Evolutionary conservation across 2,797 vertebrate species (phyloP).

Genomic region (Xiphophorus birchmanni): DNA sequence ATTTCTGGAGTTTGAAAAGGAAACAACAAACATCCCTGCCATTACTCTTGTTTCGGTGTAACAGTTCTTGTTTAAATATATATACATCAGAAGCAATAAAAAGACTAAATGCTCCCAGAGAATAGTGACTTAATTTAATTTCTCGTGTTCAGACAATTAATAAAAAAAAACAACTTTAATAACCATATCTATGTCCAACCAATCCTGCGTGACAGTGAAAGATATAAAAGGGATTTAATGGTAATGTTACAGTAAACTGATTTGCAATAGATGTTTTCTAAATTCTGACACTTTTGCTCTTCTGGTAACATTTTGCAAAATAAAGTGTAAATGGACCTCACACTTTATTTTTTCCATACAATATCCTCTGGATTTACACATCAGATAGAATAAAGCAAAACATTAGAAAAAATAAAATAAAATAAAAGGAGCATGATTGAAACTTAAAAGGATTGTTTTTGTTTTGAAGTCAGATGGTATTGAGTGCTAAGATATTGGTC

Average conservation of each 20-base stretch:
- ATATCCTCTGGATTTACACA: background rate
- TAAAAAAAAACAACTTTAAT: background rate
- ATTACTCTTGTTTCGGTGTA: background rate
- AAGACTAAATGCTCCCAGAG: background rate
- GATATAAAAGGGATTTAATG: background rate
- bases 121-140: background rate
- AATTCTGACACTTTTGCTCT: background rate
- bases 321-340: background rate
- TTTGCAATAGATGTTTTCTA: background rate
- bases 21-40: slow-evolving; percentile 1
- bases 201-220: background rate
- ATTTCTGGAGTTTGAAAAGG: background rate
- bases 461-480: background rate
- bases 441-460: background rate
- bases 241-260: background rate
- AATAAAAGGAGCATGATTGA: background rate
- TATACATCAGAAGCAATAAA: background rate
- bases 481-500: background rate
- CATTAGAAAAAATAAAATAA: background rate
- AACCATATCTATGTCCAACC: background rate
- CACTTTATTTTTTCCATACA: background rate
- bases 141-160: background rate
- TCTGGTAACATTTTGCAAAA: background rate
- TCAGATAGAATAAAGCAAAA: background rate
- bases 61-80: too few relatives aligned